Evolutionary conservation across 1,140 invertebrate genomes (phyloP).

Genomic region (Drosophila ironensis): DNA sequence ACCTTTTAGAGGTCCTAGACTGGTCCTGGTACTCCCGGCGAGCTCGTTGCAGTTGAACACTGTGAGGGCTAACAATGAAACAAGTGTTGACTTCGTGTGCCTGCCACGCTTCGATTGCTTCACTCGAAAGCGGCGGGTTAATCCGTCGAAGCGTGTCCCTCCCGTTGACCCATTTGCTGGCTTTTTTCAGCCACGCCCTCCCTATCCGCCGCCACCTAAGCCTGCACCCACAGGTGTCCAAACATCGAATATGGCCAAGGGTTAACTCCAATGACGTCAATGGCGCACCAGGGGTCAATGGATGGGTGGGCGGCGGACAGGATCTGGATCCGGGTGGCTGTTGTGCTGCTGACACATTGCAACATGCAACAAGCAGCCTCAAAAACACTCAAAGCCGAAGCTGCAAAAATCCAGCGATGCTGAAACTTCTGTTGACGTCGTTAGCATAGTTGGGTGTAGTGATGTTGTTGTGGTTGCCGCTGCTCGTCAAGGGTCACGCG

Average conservation of each 20-base stretch:
- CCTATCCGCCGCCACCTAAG: neutral
- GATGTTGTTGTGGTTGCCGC: conserved; percentile 2
- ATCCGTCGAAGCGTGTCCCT: conserved; percentile 45
- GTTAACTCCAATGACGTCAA: conserved; percentile 70
- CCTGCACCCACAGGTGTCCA: neutral
- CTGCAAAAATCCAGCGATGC: conserved; percentile 63
- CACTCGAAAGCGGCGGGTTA: conserved; percentile 24
- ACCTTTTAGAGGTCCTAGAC: neutral
- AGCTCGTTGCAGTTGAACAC: too few species aligned
- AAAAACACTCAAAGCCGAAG: conserved; percentile 42
- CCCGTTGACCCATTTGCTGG: conserved; percentile 16
- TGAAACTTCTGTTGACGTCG: conserved; percentile 57
- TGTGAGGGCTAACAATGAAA: too few species aligned
- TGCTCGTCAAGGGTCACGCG: conserved; percentile 6
- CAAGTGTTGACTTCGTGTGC: conserved; percentile 24
- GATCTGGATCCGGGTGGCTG: neutral
- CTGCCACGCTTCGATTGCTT: conserved; percentile 51
- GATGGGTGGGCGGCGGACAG: neutral
- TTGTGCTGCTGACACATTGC: conserved; percentile 59
- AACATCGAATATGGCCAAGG: conserved; percentile 22
- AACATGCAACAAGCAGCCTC: conserved; percentile 63
- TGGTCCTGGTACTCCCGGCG: too few species aligned
- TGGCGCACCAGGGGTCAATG: conserved; percentile 7
- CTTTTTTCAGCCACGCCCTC: conserved; percentile 5
- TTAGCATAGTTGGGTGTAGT: conserved; percentile 29